Evolutionary conservation across 1,140 invertebrate genomes (phyloP), one percentile per base, ranked within the genome.

Genomic region (Ectropis grisescens): DNA sequence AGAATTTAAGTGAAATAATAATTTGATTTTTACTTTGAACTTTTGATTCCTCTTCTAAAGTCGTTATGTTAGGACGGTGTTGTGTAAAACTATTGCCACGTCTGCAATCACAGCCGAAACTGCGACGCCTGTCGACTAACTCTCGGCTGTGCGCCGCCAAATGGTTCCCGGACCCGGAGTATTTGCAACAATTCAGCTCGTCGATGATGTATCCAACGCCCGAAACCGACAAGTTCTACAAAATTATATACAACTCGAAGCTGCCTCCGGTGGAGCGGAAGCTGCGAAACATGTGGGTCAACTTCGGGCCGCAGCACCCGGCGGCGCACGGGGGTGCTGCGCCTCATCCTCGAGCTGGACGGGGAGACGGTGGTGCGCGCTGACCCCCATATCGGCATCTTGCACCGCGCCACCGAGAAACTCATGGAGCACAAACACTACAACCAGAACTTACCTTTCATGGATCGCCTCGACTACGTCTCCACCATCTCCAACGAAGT

Each of bases 401-500:
- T 99, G 11, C 98, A 99, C 79, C 86, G 97, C 58, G 97, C 93
- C 10, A 99, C 97, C 9, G 97, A 99, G 69, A 99, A 99, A 76
- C 82, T 99, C 7, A 98, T 99, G 61, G 97, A 99, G 83, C 92
- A 98, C 67, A 99, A 99, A 82, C 99, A 98, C 1, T 99, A 98
- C 61, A 95, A 90, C 19, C 95, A 99, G 85, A 96, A 94, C 6
- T 78, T 99, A 23, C 98, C 98, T 0, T 99, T 97, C 65, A 98
- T 99, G 76, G 98, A 99, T 85, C 90, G 97, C 4, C 84, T 99
- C 11, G 98, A 99, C 79, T 99, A 99, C 70, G 96, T 98, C 1
- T 98, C 96, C 0, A 98, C 98, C 91, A 97, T 99, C 93, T 93
- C 91, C 62, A 99, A 99, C 82, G 98, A 99, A 79, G 95, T 98